Evolutionary conservation across 2,797 vertebrate species (phyloP).

Genomic region (Sandelia bainsii): DNA sequence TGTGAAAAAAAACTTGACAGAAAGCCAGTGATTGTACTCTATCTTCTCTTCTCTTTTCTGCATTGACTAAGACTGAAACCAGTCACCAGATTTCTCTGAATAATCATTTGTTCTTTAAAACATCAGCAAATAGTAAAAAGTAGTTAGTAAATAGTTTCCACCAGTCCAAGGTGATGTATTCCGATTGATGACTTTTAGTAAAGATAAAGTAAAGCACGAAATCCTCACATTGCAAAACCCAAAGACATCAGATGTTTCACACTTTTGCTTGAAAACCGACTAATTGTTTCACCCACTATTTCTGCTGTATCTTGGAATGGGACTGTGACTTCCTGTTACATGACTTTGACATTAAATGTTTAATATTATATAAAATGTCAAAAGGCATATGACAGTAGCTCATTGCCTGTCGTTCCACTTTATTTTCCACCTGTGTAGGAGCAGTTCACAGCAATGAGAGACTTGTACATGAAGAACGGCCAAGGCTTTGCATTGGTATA

Average conservation of each 20-base stretch:
- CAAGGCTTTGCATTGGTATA: constrained; percentile 99
- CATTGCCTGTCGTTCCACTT: constrained; percentile 7
- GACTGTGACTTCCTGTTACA: not conserved
- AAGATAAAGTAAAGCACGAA: not conserved
- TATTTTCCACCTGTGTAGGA: constrained; percentile 83
- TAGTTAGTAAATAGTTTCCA: not conserved
- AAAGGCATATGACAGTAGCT: constrained; percentile 3
- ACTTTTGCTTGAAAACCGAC: not conserved
- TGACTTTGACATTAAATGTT: not conserved
- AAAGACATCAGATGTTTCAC: not conserved
- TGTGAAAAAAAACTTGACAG: not conserved
- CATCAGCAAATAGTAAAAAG: not conserved
- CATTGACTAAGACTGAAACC: not conserved
- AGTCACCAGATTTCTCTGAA: not conserved
- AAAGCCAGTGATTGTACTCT: not conserved
- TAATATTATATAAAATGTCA: not conserved
- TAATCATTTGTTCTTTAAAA: not conserved
- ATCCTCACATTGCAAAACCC: not conserved
- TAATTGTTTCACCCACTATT: no score
- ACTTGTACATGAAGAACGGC: constrained; percentile 99
- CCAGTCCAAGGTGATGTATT: not conserved
- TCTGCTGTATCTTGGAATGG: not conserved
- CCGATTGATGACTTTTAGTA: not conserved
- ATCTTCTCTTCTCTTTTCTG: not conserved
- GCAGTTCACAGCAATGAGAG: constrained; percentile 99